These are phyloP conservation scores for Brachypodius melanocephalos DNA, from an alignment of 2,113 vertebrate species.

Conservation along the genomic window DNA sequence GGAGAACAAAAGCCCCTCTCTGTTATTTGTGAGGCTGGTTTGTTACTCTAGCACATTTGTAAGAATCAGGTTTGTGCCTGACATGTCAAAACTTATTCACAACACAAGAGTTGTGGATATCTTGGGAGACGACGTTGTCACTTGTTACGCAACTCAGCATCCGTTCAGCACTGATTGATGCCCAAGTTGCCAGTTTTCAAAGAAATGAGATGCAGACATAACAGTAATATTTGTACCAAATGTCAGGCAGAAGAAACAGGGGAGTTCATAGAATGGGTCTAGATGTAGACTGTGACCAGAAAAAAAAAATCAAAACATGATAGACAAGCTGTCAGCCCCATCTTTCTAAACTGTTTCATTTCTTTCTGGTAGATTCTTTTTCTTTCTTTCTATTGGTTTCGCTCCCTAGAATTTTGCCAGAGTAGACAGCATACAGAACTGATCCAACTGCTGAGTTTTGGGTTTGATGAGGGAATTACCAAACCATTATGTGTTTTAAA, in stretches of 20 bases:
- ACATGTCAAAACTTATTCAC: conserved; percentile 79
- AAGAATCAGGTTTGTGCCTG: conserved; percentile 64
- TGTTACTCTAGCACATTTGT: conserved; percentile 57
- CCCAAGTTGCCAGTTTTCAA: conserved; percentile 73
- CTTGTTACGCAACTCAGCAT: conserved; percentile 73
- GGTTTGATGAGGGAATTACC: background rate
- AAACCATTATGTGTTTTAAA: background rate
- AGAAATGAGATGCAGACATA: conserved; percentile 69
- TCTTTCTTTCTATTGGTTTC: background rate
- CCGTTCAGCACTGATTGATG: conserved; percentile 77
- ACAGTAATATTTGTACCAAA: conserved; percentile 71
- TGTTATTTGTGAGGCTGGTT: conserved; percentile 38
- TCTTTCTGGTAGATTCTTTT: background rate
- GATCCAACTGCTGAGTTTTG: background rate
- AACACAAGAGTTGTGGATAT: conserved; percentile 63
- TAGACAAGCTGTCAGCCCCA: conserved; percentile 21
- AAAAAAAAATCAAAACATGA: conserved; percentile 13
- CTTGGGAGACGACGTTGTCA: conserved; percentile 72
- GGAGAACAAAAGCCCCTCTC: conserved; percentile 22
- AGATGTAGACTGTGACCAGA: background rate
- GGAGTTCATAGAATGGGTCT: conserved; percentile 44
- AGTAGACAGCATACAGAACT: background rate
- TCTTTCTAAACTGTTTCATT: background rate
- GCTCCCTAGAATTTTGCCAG: background rate
- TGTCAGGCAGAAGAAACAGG: conserved; percentile 60